phyloP scores from a whole-genome alignment of 2,888 invertebrate species.

The Diaprepes abbreviatus region DNA sequence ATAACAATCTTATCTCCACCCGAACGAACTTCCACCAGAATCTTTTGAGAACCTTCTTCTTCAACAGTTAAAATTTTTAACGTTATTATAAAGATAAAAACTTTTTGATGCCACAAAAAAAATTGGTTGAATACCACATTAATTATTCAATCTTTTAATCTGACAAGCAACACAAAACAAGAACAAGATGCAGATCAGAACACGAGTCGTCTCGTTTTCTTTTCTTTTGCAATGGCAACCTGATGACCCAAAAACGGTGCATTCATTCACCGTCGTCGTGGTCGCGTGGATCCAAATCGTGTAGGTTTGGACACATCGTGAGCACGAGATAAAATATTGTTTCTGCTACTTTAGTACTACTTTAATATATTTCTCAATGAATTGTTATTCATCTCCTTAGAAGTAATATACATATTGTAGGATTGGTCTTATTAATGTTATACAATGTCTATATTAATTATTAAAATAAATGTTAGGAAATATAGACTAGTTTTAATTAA shows the following conservation, averaged over 20 bases:
- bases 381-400: background rate
- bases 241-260: conserved; percentile 41
- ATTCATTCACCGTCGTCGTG: conserved; percentile 35
- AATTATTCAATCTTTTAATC: background rate
- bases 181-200: conserved; percentile 4
- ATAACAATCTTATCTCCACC: too few relatives aligned
- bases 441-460: background rate
- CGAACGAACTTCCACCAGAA: too few relatives aligned
- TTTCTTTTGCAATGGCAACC: conserved; percentile 19
- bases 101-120: too few relatives aligned
- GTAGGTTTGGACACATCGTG: conserved; percentile 40
- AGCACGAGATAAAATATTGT: conserved; percentile 31
- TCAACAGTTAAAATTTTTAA: too few relatives aligned
- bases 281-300: conserved; percentile 38
- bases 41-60: too few relatives aligned
- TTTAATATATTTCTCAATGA: conserved; percentile 29
- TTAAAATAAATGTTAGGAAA: too few relatives aligned
- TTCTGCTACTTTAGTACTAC: conserved; percentile 22
- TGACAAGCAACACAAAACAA: background rate
- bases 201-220: conserved; percentile 18
- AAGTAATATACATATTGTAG: background rate
- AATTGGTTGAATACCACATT: too few relatives aligned
- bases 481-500: too few relatives aligned
- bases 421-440: background rate
- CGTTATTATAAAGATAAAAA: too few relatives aligned